Evolutionary conservation across 2,888 invertebrate species (phyloP), one percentile per base, ranked within the genome.

Genomic region (Automeris io): DNA sequence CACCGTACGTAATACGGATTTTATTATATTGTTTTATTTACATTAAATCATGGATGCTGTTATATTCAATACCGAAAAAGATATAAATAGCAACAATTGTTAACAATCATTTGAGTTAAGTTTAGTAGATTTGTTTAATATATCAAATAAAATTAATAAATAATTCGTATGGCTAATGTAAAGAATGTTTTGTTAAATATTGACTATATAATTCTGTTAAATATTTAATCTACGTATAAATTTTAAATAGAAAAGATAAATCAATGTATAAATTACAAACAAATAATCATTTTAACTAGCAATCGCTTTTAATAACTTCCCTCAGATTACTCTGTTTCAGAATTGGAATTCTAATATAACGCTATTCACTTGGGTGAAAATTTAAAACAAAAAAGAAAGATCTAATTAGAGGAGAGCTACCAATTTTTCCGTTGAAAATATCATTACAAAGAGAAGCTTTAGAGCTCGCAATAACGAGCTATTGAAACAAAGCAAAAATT

Each of bases 271-370:
- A 26, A 25, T 19, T 5, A 7, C 46, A 48, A 55, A 49, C 47
- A 52, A 52, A 52, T 51, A 37, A 51, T 58, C 51, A 51, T 46
- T 44, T 45, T 47, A 51, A 47, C 44, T 51, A 54, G 46, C 40
- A 45, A 54, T 50, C 54, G 48, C 49, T 49, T 53, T 51, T 39
- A 33, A 33, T 44, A 38, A 41, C 43, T 37, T 42, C 24, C 41
- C 43, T 49, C 42, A 41, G 45, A 54, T 47, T 50, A 41, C 35
- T 35, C 39, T 21, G 35, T 46, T 51, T 44, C 40, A 39, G 52
- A 54, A 68, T 65, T 61, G 53, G 47, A 60, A 61, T 62, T 65
- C 49, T 61, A 63, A 61, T 69, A 69, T 65, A 66, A 67, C 45
- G 49, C 44, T 47, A 48, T 51, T 42, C 52, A 51, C 48, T 46